Conservation (phyloP, 2,113 vertebrate genomes). For the Butastur rufipennis region DNA sequence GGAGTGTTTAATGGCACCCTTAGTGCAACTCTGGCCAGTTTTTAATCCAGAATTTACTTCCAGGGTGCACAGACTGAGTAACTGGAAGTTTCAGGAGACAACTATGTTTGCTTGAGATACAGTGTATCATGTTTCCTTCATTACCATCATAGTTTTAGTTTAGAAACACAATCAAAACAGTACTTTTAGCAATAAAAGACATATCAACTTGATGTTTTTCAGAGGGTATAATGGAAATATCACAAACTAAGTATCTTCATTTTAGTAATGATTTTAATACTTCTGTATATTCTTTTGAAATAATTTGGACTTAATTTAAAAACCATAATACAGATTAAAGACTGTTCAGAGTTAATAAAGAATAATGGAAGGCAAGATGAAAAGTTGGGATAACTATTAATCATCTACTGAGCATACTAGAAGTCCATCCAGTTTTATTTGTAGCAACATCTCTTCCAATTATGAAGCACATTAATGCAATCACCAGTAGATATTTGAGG, state of each 20-base stretch:
- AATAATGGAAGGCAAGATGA: not conserved
- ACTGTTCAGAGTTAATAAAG: conserved; percentile 7
- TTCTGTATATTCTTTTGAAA: not conserved
- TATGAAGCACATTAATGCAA: not conserved
- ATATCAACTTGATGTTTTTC: not conserved
- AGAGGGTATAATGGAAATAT: not conserved
- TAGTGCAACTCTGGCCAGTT: conserved; percentile 14
- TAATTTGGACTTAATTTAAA: not conserved
- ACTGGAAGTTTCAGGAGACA: not conserved
- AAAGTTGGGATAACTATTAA: not conserved
- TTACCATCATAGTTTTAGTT: not conserved
- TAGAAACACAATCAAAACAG: not conserved
- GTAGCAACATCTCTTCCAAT: not conserved
- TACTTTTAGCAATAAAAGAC: not conserved
- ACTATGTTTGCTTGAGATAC: not conserved
- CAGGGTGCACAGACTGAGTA: not conserved
- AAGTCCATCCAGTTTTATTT: conserved; percentile 8
- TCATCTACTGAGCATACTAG: not conserved
- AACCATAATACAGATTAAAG: not conserved
- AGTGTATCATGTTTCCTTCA: not conserved
- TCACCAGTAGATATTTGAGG: not conserved
- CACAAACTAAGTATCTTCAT: not conserved
- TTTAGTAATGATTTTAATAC: not conserved
- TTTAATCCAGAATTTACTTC: conserved; percentile 11
- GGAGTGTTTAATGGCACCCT: not conserved